phyloP scores from a whole-genome alignment of 2,797 vertebrate species.

The Loriculus beryllinus region DNA sequence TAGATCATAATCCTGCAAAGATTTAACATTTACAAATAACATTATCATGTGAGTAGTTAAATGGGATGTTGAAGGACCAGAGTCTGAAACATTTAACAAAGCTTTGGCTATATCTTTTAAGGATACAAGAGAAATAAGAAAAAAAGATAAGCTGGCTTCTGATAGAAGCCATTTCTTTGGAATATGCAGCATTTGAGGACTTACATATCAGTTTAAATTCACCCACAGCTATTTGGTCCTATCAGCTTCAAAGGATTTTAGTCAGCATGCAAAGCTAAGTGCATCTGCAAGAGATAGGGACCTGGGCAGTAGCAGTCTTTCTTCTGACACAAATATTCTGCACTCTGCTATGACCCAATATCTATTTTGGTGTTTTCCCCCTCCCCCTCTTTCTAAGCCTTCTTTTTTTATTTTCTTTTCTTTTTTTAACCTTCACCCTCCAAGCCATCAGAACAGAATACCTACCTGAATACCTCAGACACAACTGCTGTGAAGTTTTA shows the following conservation, averaged over 20 bases:
- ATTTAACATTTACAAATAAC: constrained; percentile 53
- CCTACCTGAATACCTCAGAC: neutral
- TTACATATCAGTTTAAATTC: neutral
- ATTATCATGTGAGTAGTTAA: constrained; percentile 51
- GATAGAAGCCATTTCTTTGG: neutral
- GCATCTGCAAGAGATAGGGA: neutral
- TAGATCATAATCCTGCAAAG: constrained; percentile 49
- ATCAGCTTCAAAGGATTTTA: constrained; percentile 19
- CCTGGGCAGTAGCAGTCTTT: neutral
- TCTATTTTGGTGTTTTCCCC: neutral
- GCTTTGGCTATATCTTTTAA: neutral
- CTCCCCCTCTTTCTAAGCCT: neutral
- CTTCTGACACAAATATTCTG: neutral
- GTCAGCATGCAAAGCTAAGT: neutral
- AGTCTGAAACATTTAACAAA: neutral
- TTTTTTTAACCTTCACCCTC: neutral
- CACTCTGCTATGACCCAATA: neutral
- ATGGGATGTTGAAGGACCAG: neutral
- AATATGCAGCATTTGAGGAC: neutral
- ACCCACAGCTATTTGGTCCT: neutral
- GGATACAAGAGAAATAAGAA: neutral
- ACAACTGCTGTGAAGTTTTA: neutral
- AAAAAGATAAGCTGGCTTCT: neutral
- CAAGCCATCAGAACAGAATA: neutral
- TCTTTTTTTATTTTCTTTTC: neutral